Conservation (phyloP, 2,888 invertebrate species). For the Folsomia manolachei region DNA sequence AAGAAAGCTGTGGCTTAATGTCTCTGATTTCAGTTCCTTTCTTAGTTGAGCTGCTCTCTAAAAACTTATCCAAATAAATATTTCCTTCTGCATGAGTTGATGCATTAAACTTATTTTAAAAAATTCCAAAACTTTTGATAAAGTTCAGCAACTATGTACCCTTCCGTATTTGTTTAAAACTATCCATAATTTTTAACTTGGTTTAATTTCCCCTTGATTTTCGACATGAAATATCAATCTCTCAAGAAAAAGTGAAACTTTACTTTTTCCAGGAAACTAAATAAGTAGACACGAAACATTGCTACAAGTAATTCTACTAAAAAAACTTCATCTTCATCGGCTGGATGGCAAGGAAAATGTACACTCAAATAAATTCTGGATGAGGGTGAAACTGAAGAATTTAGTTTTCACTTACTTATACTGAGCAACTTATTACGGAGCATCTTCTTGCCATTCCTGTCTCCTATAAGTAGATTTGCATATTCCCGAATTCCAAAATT, state of each 20-base stretch:
- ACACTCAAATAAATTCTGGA: background rate
- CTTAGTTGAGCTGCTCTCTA: too few species aligned
- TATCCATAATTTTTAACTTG: background rate
- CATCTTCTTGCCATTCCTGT: background rate
- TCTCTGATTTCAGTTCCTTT: too few species aligned
- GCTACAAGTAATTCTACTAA: background rate
- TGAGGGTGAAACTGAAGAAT: background rate
- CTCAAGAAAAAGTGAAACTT: background rate
- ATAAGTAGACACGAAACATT: too few species aligned
- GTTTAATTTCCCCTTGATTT: background rate
- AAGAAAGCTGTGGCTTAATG: constrained; percentile 52
- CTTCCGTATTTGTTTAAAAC: too few species aligned
- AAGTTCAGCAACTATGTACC: too few species aligned
- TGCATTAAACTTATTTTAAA: too few species aligned
- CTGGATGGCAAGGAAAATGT: too few species aligned
- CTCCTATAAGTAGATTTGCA: constrained; percentile 22
- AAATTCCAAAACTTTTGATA: too few species aligned
- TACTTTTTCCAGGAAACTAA: too few species aligned
- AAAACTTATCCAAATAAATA: too few species aligned
- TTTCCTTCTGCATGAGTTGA: too few species aligned
- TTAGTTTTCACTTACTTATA: background rate
- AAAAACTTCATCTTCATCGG: too few species aligned
- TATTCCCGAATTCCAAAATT: constrained; percentile 19
- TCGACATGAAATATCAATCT: background rate
- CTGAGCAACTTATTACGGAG: background rate